Evolutionary conservation across 2,888 invertebrate species (phyloP).

Genomic region (Pachycephus smyrnensis): DNA sequence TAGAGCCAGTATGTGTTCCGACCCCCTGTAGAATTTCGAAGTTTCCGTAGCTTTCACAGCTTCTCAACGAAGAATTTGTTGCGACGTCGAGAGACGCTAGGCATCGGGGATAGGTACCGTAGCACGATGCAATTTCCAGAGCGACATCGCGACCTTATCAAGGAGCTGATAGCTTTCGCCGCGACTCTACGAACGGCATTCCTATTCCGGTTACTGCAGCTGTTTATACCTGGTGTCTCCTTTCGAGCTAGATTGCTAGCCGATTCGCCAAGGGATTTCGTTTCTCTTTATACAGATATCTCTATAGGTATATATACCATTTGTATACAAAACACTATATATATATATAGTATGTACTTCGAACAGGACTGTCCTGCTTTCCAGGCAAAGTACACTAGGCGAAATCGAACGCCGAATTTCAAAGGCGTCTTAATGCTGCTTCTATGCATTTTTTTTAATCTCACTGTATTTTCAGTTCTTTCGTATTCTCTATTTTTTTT

Average conservation of each 20-base stretch:
- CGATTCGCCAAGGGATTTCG: background rate
- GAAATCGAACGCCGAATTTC: background rate
- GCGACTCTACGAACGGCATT: background rate
- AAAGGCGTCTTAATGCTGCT: background rate
- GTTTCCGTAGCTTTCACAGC: background rate
- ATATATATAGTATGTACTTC: background rate
- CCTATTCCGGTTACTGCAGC: background rate
- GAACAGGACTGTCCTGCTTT: background rate
- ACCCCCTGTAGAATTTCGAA: background rate
- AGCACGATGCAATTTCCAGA: background rate
- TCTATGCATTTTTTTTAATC: no score
- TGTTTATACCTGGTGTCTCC: background rate
- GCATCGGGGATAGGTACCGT: background rate
- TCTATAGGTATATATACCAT: background rate
- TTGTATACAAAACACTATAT: background rate
- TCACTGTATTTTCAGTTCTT: background rate
- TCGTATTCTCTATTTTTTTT: background rate
- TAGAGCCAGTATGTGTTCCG: background rate
- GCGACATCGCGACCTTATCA: background rate
- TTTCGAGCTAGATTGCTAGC: background rate
- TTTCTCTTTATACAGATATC: background rate
- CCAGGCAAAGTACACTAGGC: background rate
- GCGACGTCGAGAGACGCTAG: background rate
- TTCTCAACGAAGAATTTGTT: background rate
- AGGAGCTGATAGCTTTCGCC: background rate